Evolutionary conservation across 2,797 vertebrate genomes (phyloP), one percentile per base, ranked within the genome.

Genomic region (Myiotriccus ornatus): DNA sequence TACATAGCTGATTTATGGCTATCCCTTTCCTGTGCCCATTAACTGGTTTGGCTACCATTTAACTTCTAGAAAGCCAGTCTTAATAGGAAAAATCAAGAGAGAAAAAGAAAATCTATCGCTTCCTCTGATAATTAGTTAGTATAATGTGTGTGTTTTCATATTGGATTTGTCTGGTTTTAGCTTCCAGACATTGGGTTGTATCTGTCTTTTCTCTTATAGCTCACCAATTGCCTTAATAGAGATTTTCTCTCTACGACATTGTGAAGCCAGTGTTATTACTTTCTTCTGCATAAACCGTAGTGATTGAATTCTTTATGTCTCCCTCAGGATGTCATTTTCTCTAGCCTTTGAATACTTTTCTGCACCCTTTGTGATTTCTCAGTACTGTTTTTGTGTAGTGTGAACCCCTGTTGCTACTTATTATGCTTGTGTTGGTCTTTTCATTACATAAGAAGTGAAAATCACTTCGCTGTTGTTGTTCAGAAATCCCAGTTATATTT

Each of bases 361-460:
- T 92, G n/a, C n/a, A 81, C 27, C 18, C 55, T 91, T 83, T 91
- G 64, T 95, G 76, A 87, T 89, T 94, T 91, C 46, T 80, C 25
- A 69, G 46, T 77, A 80, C 70, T 53, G 53, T 80, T 93, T 94
- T 74, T 82, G 34, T 91, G 71, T n/a, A 68, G n/a, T 2, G 0
- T 32, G 69, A 68, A 30, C 64, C 53, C 89, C 79, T 55, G 50
- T 50, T 86, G 82, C 35, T 84, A 81, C 37, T 91, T 32, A 83
- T 94, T 92, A 87, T 84, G 50, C n/a, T 50, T 90, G 9, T 87
- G 69, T 78, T 92, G 62, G 65, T 80, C 57, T 92, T 84, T 77
- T 64, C 53, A 53, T 75, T 79, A 69, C 32, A 68, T 55, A 75
- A 85, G 53, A 93, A 86, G 62, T 50, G 75, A 90, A 92, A 96